Evolutionary conservation across 2,113 vertebrate genomes (phyloP).

Genomic region (Rissa tridactyla): DNA sequence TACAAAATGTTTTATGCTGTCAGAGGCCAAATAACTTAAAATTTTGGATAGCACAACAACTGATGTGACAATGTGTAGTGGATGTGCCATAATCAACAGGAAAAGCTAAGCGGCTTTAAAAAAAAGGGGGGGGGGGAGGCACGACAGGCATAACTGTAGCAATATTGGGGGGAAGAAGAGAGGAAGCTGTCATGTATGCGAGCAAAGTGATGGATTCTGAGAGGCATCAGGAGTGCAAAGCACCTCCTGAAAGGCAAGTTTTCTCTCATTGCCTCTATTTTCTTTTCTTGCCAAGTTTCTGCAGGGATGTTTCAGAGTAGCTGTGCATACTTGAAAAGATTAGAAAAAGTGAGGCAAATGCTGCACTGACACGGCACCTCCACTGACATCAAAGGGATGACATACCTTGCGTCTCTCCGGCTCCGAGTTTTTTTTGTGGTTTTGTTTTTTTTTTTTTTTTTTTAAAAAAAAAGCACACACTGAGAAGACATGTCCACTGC

Average conservation of each 20-base stretch:
- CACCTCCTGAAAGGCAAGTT: background rate
- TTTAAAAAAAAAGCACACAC: background rate
- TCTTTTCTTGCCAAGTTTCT: background rate
- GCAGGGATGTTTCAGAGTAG: background rate
- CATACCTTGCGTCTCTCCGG: background rate
- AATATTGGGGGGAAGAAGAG: background rate
- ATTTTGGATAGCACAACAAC: background rate
- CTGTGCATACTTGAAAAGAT: background rate
- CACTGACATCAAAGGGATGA: background rate
- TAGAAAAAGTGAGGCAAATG: background rate
- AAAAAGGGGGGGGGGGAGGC: fast-evolving
- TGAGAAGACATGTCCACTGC: background rate
- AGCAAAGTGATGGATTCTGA: background rate
- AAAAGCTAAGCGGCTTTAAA: background rate
- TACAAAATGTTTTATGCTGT: background rate
- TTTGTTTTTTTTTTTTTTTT: background rate
- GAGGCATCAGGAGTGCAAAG: background rate
- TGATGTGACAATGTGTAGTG: background rate
- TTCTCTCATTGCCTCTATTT: background rate
- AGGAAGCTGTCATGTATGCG: background rate
- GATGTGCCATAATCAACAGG: background rate
- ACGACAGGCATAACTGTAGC: background rate
- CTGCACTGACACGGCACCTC: background rate
- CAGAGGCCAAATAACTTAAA: background rate
- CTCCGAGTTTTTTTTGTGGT: background rate